Conservation (phyloP, 2,888 invertebrate genomes). For the Lysandra bellargus region DNA sequence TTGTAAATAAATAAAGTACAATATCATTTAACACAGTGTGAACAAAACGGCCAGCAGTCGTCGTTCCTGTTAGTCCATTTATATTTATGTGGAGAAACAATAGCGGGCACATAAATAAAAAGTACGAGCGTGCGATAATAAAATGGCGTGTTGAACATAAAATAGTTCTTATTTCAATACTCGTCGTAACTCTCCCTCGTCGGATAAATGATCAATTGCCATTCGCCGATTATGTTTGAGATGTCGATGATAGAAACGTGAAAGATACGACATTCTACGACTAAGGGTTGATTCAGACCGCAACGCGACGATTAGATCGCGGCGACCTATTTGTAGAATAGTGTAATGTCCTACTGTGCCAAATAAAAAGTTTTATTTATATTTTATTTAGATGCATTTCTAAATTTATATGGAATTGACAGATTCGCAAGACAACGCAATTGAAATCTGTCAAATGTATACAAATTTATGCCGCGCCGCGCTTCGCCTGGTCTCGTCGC, state of each 20-base stretch:
- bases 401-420: too few species aligned
- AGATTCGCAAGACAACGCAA: too few species aligned
- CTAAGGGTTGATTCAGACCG: too few species aligned
- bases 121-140: slow-evolving; percentile 7
- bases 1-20: not conserved
- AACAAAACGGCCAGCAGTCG: not conserved
- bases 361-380: too few species aligned
- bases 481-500: too few species aligned
- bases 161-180: slow-evolving; percentile 18
- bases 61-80: not conserved
- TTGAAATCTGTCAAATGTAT: too few species aligned
- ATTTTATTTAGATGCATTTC: too few species aligned
- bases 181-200: not conserved
- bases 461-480: too few species aligned
- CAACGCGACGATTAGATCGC: too few species aligned
- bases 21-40: not conserved
- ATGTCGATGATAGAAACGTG: not conserved
- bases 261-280: not conserved
- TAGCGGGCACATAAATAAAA: slow-evolving; percentile 4
- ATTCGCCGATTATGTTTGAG: not conserved
- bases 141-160: slow-evolving; percentile 14
- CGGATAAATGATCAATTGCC: not conserved
- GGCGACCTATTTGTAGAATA: too few species aligned
- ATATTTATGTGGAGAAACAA: slow-evolving; percentile 10
- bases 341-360: too few species aligned